phyloP scores from a whole-genome alignment of 1,140 invertebrate genomes.

The Nephila pilipes region DNA sequence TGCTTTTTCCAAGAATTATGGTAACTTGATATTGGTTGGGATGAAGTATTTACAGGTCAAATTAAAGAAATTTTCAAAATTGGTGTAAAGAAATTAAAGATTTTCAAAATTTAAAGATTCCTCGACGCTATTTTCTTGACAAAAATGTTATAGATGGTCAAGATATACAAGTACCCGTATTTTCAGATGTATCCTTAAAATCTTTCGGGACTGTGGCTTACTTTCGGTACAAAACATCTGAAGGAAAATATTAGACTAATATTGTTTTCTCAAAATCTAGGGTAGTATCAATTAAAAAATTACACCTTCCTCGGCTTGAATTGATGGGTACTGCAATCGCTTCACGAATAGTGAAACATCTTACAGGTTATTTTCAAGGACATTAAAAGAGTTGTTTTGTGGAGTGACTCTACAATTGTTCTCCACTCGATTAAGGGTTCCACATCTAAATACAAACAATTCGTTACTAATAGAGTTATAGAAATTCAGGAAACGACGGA shows the following conservation, averaged over 20 bases:
- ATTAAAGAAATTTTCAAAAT: not conserved
- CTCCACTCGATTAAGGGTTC: conserved; percentile 37
- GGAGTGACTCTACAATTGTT: conserved; percentile 50
- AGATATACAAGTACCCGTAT: not conserved
- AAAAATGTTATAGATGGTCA: not conserved
- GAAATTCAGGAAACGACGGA: not conserved
- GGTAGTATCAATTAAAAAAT: conserved; percentile 25
- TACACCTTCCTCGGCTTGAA: not conserved
- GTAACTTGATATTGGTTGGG: not conserved
- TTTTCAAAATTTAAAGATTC: conserved; percentile 32
- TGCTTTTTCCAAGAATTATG: conserved; percentile 54
- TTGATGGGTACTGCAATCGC: conserved; percentile 26
- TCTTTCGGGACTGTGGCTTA: conserved; percentile 43
- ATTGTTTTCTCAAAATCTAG: conserved; percentile 38
- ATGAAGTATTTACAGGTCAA: no score
- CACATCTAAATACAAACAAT: conserved; percentile 28
- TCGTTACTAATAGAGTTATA: conserved; percentile 36
- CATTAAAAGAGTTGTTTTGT: not conserved
- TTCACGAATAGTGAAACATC: conserved; percentile 20
- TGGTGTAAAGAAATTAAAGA: conserved; percentile 41
- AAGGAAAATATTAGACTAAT: no score
- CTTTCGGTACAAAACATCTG: conserved; percentile 8
- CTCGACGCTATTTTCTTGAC: not conserved
- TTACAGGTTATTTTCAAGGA: conserved; percentile 17
- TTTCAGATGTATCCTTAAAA: conserved; percentile 12